Evolutionary conservation across 2,113 vertebrate genomes (phyloP).

Genomic region (Rhinolophus ferrumequinum): DNA sequence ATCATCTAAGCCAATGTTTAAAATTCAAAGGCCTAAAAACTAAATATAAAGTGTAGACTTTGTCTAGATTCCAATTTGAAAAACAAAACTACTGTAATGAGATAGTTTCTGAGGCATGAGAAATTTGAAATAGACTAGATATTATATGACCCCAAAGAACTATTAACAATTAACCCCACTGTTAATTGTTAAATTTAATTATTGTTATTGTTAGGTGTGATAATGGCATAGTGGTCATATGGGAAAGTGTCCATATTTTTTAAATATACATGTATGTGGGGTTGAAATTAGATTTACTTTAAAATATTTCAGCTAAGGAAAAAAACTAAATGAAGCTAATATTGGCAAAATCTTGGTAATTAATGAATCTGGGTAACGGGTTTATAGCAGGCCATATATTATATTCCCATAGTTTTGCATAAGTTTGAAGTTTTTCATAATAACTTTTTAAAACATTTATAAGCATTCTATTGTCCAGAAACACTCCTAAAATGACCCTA

Average conservation of each 20-base stretch:
- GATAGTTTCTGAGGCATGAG: background rate
- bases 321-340: slow-evolving; percentile 38
- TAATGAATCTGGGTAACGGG: background rate
- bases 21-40: slow-evolving; percentile 58
- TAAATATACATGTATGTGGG: background rate
- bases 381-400: background rate
- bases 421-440: slow-evolving; percentile 20
- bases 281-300: background rate
- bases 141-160: background rate
- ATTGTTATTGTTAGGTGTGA: background rate
- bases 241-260: background rate
- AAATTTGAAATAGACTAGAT: background rate
- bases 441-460: background rate
- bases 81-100: background rate
- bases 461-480: background rate
- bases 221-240: background rate
- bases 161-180: background rate
- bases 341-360: background rate
- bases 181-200: background rate
- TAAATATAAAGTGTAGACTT: background rate
- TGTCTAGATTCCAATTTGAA: background rate
- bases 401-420: background rate
- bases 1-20: background rate
- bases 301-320: slow-evolving; percentile 6
- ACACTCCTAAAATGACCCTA: background rate